Conservation (phyloP, 2,888 invertebrate species). For the Ceriagrion tenellum region DNA sequence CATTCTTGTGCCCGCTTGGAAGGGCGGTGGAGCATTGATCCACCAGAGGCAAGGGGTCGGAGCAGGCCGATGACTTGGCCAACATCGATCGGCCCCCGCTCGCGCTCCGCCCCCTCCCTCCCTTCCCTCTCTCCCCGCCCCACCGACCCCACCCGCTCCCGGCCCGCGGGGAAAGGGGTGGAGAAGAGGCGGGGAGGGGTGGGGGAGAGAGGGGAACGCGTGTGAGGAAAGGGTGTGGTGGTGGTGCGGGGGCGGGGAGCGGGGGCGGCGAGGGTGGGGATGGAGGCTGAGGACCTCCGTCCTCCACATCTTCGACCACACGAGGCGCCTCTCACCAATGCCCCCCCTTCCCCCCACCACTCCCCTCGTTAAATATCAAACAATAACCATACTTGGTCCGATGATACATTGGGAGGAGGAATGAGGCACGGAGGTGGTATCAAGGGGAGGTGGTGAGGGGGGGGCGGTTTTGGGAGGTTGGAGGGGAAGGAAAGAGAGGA, state of each 20-base stretch:
- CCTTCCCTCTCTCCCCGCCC: neutral
- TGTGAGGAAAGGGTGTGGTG: neutral
- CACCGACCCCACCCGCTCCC: no score
- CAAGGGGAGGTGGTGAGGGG: neutral
- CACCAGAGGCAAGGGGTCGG: slow-evolving; percentile 59
- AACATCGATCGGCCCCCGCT: slow-evolving; percentile 34
- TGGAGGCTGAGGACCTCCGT: neutral
- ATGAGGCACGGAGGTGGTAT: neutral
- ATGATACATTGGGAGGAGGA: slow-evolving; percentile 22
- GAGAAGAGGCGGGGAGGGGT: neutral
- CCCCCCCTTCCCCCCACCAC: neutral
- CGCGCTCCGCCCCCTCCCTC: neutral
- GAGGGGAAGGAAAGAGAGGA: neutral
- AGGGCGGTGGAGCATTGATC: slow-evolving; percentile 53
- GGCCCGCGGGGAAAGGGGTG: neutral
- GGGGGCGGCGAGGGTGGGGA: neutral
- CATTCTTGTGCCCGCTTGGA: slow-evolving; percentile 39
- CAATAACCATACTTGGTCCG: slow-evolving; percentile 43
- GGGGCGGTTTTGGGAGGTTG: neutral
- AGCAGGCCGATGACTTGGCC: slow-evolving; percentile 62
- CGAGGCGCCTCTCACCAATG: neutral
- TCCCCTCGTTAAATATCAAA: slow-evolving; percentile 44
- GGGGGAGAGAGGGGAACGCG: neutral
- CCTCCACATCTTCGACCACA: slow-evolving; percentile 9
- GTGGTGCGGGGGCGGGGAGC: neutral